Evolutionary conservation across 2,888 invertebrate species (phyloP).

Genomic region (Hofmannophila pseudospretella): DNA sequence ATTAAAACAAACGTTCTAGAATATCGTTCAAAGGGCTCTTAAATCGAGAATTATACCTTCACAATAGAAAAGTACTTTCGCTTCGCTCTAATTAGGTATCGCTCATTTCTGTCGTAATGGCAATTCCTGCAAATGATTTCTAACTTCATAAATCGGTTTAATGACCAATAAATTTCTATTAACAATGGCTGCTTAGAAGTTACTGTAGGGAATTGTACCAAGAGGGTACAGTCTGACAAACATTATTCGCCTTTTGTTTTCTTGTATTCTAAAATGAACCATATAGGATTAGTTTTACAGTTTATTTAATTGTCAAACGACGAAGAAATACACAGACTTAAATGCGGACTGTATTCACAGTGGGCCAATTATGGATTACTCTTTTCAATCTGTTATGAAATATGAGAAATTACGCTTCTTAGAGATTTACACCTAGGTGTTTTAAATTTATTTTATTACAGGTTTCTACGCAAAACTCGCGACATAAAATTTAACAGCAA

Average conservation of each 20-base stretch:
- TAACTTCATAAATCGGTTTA: constrained; percentile 40
- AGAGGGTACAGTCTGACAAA: constrained; percentile 5
- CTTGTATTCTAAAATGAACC: no score
- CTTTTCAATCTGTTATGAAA: not conserved
- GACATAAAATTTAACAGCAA: no score
- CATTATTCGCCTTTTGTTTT: no score
- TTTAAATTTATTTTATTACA: no score
- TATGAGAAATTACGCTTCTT: not conserved
- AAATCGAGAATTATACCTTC: constrained; percentile 8
- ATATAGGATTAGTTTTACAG: no score
- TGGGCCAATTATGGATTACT: constrained; percentile 1
- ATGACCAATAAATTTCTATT: constrained; percentile 39
- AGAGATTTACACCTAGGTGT: no score
- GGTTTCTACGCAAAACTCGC: no score
- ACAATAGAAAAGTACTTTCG: constrained; percentile 23
- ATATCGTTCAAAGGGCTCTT: constrained; percentile 1
- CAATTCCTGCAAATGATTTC: constrained; percentile 25
- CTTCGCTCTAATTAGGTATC: constrained; percentile 36
- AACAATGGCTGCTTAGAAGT: constrained; percentile 32
- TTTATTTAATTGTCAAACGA: no score
- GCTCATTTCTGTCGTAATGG: constrained; percentile 6
- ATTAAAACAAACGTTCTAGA: no score
- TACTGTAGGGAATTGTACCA: constrained; percentile 4
- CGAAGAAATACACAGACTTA: no score
- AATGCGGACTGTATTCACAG: not conserved